phyloP scores from a whole-genome alignment of 2,113 vertebrate genomes.

The Labeo catla region DNA sequence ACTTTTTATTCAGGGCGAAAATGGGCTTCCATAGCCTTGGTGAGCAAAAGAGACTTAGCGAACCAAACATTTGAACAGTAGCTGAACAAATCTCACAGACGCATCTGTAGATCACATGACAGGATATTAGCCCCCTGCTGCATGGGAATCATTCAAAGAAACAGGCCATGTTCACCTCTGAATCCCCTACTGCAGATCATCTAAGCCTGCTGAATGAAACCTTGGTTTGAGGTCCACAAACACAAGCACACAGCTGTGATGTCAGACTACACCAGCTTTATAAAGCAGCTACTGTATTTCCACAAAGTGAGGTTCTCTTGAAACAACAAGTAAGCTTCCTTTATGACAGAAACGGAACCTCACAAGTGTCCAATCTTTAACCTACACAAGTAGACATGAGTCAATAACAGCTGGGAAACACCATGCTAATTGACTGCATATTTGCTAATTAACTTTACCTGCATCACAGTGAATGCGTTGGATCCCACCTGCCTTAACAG shows the following conservation, averaged over 20 bases:
- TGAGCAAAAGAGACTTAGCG: too few relatives aligned
- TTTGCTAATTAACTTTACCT: not conserved
- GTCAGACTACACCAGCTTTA: not conserved
- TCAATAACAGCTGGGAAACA: constrained; percentile 5
- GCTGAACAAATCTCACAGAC: too few relatives aligned
- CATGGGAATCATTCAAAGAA: not conserved
- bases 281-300: not conserved
- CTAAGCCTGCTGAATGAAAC: not conserved
- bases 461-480: not conserved
- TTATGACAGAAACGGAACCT: not conserved
- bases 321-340: not conserved
- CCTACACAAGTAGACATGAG: not conserved
- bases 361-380: not conserved
- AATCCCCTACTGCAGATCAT: not conserved
- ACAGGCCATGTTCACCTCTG: not conserved
- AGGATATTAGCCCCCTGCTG: not conserved
- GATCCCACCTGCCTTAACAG: constrained; percentile 13
- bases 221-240: not conserved
- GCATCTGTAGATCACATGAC: too few relatives aligned
- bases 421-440: constrained; percentile 20
- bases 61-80: too few relatives aligned
- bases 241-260: not conserved
- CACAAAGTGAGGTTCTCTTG: not conserved
- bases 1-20: too few relatives aligned
- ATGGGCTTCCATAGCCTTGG: too few relatives aligned